These are phyloP conservation scores for Gavia stellata DNA, from an alignment of 2,113 vertebrate genomes.

Conservation along the genomic window DNA sequence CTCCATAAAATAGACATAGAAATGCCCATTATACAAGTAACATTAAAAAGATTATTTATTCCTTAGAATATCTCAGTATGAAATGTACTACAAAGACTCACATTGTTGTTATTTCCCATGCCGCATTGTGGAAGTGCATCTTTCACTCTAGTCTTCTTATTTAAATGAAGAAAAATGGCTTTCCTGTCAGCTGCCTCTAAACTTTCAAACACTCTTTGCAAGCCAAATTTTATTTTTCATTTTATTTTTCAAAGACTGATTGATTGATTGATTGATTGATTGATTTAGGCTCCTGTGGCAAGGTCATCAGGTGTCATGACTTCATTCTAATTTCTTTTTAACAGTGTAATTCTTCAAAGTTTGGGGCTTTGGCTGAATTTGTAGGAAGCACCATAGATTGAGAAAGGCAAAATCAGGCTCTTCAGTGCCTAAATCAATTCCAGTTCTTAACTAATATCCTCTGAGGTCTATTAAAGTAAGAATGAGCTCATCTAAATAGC, in stretches of 20 bases:
- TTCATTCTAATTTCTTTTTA: neutral
- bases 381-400: neutral
- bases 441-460: constrained; percentile 17
- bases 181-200: neutral
- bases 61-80: neutral
- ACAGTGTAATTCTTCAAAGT: neutral
- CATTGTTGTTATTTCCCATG: neutral
- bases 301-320: neutral
- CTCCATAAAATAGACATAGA: neutral
- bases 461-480: neutral
- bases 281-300: neutral
- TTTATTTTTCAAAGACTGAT: neutral
- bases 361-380: neutral
- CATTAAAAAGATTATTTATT: neutral
- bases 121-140: neutral
- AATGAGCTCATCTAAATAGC: constrained; percentile 12
- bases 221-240: neutral
- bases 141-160: neutral
- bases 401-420: neutral
- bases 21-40: neutral
- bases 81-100: neutral
- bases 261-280: neutral
- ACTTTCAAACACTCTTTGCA: neutral
- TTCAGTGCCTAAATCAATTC: neutral
- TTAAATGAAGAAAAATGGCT: neutral